Evolutionary conservation across 1,140 invertebrate genomes (phyloP), one percentile per base, ranked within the genome.

Genomic region (Heliconius nattereri): DNA sequence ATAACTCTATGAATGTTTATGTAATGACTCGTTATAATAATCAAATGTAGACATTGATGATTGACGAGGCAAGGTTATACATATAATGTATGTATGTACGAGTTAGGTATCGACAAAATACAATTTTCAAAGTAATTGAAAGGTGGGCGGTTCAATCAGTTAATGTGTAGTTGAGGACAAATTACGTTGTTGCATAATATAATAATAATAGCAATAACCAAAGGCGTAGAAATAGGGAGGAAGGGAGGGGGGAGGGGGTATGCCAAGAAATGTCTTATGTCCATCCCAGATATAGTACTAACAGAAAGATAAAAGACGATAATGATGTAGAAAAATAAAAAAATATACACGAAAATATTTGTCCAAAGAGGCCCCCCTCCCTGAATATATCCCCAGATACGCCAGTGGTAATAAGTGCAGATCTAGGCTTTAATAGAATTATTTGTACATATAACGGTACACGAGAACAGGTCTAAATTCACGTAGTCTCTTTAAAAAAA

Each of bases 391-490:
- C 13, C 1, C 13, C 5, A 45, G 40, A 45, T 45, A 45, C 13
- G 3, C 13, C 3, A 20, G 78, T 81, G 45, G 82, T 71, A 77
- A 83, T 74, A 78, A 81, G 78, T 84, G 79, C 86, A 87, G 84
- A 86, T 89, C 87, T 85, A 79, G 83, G 77, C 78, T 89, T 89
- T 89, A 91, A 84, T 88, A 92, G 89, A 85, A 86, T 83, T 84
- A 84, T n/a, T 57, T 66, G 60, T 29, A 26, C 26, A 66, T 26
- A 29, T 66, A 66, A 66, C 60, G 60, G 60, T 11, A 26, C 9
- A 66, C 13, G 23, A 26, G 60, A 66, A 16, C 11, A 66, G 26
- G 23, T 66, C 29, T 66, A 16, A 66, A 66, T 26, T 29, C 60
- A 66, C 60, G 60, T 66, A 16, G 26, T 66, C 9, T 66, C 23